These are phyloP conservation scores for Lucifuga dentata DNA, from an alignment of 2,113 vertebrate genomes.

Conservation along the genomic window DNA sequence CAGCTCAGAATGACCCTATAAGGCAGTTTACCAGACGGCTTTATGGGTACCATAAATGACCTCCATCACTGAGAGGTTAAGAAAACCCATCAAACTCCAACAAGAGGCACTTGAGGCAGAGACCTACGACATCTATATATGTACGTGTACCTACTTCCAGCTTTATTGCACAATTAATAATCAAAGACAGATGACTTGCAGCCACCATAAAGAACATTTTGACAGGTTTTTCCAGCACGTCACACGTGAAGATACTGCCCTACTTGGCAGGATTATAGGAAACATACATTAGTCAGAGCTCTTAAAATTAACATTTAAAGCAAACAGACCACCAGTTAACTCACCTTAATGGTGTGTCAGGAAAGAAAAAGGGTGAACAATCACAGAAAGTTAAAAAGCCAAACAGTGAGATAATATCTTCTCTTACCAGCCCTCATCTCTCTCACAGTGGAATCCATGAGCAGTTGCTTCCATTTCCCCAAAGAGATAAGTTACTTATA, in stretches of 20 bases:
- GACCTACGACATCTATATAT: conserved; percentile 38
- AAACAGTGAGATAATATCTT: conserved; percentile 35
- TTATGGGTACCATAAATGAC: conserved; percentile 60
- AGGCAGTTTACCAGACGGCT: conserved; percentile 60
- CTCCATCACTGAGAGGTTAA: conserved; percentile 45
- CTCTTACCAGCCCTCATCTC: conserved; percentile 58
- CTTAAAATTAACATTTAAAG: conserved; percentile 17
- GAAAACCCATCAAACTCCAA: conserved; percentile 45
- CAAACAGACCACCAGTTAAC: not conserved
- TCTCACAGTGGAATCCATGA: conserved; percentile 33
- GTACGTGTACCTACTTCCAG: not conserved
- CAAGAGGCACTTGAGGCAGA: not conserved
- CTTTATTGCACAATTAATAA: conserved; percentile 22
- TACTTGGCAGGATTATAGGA: conserved; percentile 45
- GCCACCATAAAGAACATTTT: conserved; percentile 12
- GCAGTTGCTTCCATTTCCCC: conserved; percentile 32
- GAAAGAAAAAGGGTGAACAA: conserved; percentile 18
- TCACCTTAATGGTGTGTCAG: conserved; percentile 16
- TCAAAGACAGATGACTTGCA: conserved; percentile 35
- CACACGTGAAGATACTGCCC: conserved; percentile 23
- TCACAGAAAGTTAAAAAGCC: conserved; percentile 24
- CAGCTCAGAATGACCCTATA: conserved; percentile 67
- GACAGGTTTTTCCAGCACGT: conserved; percentile 55
- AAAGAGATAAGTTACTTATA: conserved; percentile 13
- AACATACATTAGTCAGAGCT: conserved; percentile 29